Evolutionary conservation across 92 coral and sea anemone genomes (phyloP).

Genomic region (Meandrina meandrites): DNA sequence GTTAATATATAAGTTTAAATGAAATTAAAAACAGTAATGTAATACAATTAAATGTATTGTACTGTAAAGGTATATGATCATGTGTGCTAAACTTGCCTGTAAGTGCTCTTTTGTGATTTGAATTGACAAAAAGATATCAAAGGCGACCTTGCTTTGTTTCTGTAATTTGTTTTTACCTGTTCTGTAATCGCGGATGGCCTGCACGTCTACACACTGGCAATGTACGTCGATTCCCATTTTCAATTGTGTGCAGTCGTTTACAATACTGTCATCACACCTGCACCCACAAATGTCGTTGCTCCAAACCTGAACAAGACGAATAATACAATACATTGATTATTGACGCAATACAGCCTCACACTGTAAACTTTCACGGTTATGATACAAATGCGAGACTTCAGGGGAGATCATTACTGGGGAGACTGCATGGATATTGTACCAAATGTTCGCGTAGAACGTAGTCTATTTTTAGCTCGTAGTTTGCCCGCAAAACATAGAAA

Average conservation of each 20-base stretch:
- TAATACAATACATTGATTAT: not conserved
- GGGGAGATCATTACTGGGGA: not conserved
- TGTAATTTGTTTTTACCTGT: conserved; percentile 1
- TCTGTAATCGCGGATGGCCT: conserved; percentile 3
- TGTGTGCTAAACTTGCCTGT: too few relatives aligned
- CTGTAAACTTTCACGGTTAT: not conserved
- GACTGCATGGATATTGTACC: not conserved
- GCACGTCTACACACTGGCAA: conserved; percentile 36
- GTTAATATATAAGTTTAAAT: not conserved
- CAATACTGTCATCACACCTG: conserved; percentile 17
- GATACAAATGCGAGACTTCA: not conserved
- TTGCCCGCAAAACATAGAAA: too few relatives aligned
- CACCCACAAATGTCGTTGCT: conserved; percentile 42
- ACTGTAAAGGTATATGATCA: too few relatives aligned
- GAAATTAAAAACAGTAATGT: too few relatives aligned
- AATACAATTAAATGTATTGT: too few relatives aligned
- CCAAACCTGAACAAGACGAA: conserved; percentile 27
- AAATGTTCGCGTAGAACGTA: not conserved
- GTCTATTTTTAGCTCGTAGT: not conserved
- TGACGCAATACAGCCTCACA: not conserved
- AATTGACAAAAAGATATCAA: too few relatives aligned
- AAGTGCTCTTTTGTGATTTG: too few relatives aligned
- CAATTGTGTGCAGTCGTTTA: not conserved
- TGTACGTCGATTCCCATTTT: conserved; percentile 31
- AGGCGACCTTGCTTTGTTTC: too few relatives aligned